These are phyloP conservation scores for Psittacus erithacus DNA, from an alignment of 2,113 vertebrate species.

Conservation along the genomic window DNA sequence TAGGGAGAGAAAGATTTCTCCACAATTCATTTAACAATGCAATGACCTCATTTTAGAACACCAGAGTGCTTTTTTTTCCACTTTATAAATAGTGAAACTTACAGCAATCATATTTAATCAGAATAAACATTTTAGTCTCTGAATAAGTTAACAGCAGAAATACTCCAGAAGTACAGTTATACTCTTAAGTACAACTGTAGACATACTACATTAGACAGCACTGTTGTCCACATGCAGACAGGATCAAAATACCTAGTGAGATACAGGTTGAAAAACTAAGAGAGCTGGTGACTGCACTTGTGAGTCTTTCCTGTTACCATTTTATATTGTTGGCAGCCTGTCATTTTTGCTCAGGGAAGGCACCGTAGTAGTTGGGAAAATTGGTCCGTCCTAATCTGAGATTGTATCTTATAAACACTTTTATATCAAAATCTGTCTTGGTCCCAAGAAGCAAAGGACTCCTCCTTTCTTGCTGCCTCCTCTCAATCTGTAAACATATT, in stretches of 20 bases:
- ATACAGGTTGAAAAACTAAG: neutral
- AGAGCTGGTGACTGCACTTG: neutral
- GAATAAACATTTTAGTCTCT: neutral
- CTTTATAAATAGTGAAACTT: neutral
- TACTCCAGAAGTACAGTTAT: neutral
- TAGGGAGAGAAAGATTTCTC: neutral
- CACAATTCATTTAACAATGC: neutral
- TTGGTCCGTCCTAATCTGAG: neutral
- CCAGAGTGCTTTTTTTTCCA: neutral
- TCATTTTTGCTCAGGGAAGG: neutral
- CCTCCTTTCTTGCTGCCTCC: neutral
- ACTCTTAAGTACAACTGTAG: neutral
- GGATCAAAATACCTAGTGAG: neutral
- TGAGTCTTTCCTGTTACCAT: neutral
- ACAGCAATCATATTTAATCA: neutral
- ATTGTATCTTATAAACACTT: neutral
- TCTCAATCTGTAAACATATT: neutral
- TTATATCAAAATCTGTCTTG: neutral
- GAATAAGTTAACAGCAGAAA: neutral
- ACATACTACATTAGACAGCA: neutral
- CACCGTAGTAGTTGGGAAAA: neutral
- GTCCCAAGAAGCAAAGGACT: neutral
- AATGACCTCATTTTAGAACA: neutral
- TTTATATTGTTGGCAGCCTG: neutral
- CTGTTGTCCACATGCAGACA: neutral